Evolutionary conservation across 2,888 invertebrate genomes (phyloP), one percentile per base, ranked within the genome.

Genomic region (Fragum fragum): DNA sequence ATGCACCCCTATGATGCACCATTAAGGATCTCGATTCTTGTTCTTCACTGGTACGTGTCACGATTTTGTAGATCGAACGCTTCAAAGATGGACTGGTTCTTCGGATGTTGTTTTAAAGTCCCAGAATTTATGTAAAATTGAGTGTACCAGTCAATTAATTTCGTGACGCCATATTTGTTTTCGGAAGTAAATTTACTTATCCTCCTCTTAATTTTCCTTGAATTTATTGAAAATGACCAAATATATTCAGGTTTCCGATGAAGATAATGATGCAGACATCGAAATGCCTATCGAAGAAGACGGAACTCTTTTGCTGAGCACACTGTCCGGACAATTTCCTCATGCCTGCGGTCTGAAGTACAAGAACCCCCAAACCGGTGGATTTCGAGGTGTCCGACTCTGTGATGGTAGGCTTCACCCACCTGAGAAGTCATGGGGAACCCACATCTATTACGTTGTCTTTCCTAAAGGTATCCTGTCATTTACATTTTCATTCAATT

Each of bases 311-410:
- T 95, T 99, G 83, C 95, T 99, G 90, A 97, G 98, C 76, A 99
- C 99, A 1, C 95, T 99, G 74, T 97, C 98, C 86, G 99, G 98
- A 55, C 99, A 99, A 95, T 99, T 98, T 95, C 99, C 99, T 69
- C 99, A 99, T 83, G 97, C 99, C 47, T 98, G 98, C 94, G 99
- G 99, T 23, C 96, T 99, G 75, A 99, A 99, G 95, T 99, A 98
- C 95, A 96, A 98, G 85, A 98, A 98, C 94, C 97, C 98, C 26
- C 98, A 98, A 57, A 91, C 93, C 5, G 93, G 93, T 7, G 90
- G 89, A 61, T 91, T 92, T 80, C 83, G 94, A 47, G 94, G 94
- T 16, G 92, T 94, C 76, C 96, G 99, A 80, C 96, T 99, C 73
- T 97, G 97, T 91, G 99, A 99, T 93, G 98, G 98, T 73, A 96